phyloP scores from a whole-genome alignment of 2,888 invertebrate species.

The Alloplasta piceator region DNA sequence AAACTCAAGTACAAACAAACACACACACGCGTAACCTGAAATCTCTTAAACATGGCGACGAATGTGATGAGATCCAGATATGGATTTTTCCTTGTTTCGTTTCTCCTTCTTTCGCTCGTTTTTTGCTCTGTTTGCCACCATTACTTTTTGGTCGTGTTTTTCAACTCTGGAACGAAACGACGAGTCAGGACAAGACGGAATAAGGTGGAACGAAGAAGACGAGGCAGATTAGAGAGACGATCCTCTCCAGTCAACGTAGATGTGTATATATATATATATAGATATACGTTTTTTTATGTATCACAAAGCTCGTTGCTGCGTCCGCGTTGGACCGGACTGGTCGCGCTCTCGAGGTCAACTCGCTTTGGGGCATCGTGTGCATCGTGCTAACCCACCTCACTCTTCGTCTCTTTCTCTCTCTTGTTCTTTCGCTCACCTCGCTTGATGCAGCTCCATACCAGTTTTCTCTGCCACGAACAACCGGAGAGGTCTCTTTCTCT shows the following conservation, averaged over 20 bases:
- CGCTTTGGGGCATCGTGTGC: constrained; percentile 82
- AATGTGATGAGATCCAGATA: constrained; percentile 56
- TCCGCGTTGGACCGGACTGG: constrained; percentile 68
- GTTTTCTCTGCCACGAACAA: constrained; percentile 31
- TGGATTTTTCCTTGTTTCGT: constrained; percentile 42
- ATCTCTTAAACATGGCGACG: constrained; percentile 43
- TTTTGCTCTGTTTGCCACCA: constrained; percentile 17
- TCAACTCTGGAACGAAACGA: constrained; percentile 19
- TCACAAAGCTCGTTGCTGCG: constrained; percentile 68
- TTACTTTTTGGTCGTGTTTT: constrained; percentile 39
- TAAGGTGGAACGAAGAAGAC: constrained; percentile 67
- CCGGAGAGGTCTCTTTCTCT: constrained; percentile 44
- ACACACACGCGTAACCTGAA: neutral
- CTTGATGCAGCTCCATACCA: constrained; percentile 8
- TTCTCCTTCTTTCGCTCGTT: constrained; percentile 31
- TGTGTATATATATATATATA: constrained; percentile 12
- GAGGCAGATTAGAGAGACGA: constrained; percentile 78
- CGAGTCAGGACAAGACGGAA: constrained; percentile 30
- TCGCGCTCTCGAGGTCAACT: constrained; percentile 80
- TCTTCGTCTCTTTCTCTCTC: constrained; percentile 61
- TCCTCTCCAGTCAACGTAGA: constrained; percentile 25
- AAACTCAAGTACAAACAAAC: constrained; percentile 1
- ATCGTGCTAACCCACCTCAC: constrained; percentile 78
- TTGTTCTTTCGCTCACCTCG: constrained; percentile 26
- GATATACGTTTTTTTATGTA: neutral